Conservation (phyloP, 1,140 invertebrate genomes). For the Idris sp. region DNA sequence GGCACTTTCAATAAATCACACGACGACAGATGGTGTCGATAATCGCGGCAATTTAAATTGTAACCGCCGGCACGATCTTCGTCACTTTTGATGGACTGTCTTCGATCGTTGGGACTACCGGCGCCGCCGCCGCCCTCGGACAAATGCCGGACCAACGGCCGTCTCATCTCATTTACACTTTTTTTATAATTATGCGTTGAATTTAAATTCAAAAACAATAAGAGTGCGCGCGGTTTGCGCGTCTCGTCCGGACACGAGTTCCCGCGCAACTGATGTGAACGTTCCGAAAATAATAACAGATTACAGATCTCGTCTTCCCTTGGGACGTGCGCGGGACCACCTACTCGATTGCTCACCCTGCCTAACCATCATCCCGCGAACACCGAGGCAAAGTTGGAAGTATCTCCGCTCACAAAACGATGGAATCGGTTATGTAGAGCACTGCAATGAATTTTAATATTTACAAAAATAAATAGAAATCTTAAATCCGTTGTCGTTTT, state of each 20-base stretch:
- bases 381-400: background rate
- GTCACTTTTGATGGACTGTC: constrained; percentile 65
- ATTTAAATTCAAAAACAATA: too few species aligned
- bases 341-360: constrained; percentile 29
- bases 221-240: constrained; percentile 5
- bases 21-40: constrained; percentile 72
- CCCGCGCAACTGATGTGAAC: constrained; percentile 50
- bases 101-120: constrained; percentile 52
- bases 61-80: constrained; percentile 60
- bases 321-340: constrained; percentile 24
- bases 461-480: too few species aligned
- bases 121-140: constrained; percentile 73
- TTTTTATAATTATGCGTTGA: too few species aligned
- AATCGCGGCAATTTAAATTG: constrained; percentile 70
- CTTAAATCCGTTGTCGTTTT: too few species aligned
- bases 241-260: constrained; percentile 33
- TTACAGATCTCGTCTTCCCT: constrained; percentile 24
- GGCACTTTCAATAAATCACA: constrained; percentile 74
- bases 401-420: background rate
- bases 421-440: too few species aligned
- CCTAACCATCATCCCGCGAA: background rate
- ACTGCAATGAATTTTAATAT: too few species aligned
- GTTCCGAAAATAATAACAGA: constrained; percentile 52
- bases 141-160: constrained; percentile 73
- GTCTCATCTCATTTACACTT: constrained; percentile 66